A percentile compares a stretch with the other conserved stretches of the same genome.
Evolutionary conservation across 2,888 invertebrate species (phyloP).

Genomic region (Eilema depressum): DNA sequence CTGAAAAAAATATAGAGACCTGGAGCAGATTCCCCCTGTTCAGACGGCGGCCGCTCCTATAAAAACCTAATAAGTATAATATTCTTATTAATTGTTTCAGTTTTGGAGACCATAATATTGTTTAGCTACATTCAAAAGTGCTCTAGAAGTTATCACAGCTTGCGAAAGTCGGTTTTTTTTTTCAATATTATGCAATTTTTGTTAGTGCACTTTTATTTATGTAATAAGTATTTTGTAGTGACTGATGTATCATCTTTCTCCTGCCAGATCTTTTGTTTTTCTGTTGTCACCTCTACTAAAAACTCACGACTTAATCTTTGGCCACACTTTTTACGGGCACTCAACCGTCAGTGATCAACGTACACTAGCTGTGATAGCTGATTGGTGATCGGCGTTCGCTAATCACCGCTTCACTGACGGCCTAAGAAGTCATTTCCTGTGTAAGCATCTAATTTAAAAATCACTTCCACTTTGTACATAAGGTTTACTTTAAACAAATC

Average conservation of each 20-base stretch:
- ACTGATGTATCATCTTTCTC: neutral
- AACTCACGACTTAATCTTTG: constrained; percentile 57
- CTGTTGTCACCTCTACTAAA: neutral
- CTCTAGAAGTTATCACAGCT: too few relatives aligned
- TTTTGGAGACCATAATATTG: too few relatives aligned
- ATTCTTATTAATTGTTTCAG: too few relatives aligned
- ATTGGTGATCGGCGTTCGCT: constrained; percentile 79
- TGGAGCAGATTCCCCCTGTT: too few relatives aligned
- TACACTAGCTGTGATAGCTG: constrained; percentile 76
- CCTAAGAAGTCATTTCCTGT: constrained; percentile 85
- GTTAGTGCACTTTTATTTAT: too few relatives aligned
- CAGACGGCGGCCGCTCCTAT: too few relatives aligned
- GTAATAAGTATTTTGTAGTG: too few relatives aligned
- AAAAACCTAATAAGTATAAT: too few relatives aligned
- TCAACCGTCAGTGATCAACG: constrained; percentile 73
- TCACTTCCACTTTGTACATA: constrained; percentile 68
- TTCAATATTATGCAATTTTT: too few relatives aligned
- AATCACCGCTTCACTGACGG: constrained; percentile 82
- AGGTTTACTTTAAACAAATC: constrained; percentile 57
- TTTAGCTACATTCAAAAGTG: too few relatives aligned
- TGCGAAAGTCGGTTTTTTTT: too few relatives aligned
- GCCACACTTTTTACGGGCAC: constrained; percentile 67
- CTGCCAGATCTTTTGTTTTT: neutral
- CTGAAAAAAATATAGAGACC: too few relatives aligned
- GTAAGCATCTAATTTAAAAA: constrained; percentile 84